phyloP scores from a whole-genome alignment of 1,140 invertebrate species.

The Macrosteles quadrilineatus region DNA sequence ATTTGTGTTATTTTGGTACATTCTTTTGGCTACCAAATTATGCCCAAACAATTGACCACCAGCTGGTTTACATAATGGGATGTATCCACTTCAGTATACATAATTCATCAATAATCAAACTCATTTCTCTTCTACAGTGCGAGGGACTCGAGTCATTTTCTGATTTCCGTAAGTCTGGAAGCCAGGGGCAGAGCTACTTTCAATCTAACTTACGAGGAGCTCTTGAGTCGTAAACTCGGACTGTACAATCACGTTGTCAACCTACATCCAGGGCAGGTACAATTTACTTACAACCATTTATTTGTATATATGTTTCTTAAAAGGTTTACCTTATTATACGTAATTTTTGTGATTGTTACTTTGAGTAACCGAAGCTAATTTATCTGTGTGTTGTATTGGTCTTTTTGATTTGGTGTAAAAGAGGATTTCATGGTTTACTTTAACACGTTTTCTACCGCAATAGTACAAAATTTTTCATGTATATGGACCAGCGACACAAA shows the following conservation, averaged over 20 bases:
- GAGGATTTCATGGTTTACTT: too few species aligned
- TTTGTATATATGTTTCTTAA: too few species aligned
- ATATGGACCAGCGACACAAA: too few species aligned
- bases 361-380: too few species aligned
- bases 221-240: conserved; percentile 58
- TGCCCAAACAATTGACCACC: neutral
- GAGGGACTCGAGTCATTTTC: conserved; percentile 65
- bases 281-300: too few species aligned
- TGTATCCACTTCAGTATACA: too few species aligned
- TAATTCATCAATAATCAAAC: neutral
- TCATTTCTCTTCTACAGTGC: conserved; percentile 50
- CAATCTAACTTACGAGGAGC: conserved; percentile 66
- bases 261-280: conserved; percentile 58
- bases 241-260: conserved; percentile 64
- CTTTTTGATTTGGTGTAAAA: too few species aligned
- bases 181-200: conserved; percentile 58
- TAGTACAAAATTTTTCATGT: too few species aligned
- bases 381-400: too few species aligned
- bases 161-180: conserved; percentile 62
- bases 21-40: neutral
- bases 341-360: too few species aligned
- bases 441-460: too few species aligned
- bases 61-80: neutral
- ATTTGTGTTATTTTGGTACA: neutral
- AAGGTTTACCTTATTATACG: too few species aligned